Base-by-base conservation (phyloP, 2,888 invertebrate genomes). In the Orthosia incerta region DNA sequence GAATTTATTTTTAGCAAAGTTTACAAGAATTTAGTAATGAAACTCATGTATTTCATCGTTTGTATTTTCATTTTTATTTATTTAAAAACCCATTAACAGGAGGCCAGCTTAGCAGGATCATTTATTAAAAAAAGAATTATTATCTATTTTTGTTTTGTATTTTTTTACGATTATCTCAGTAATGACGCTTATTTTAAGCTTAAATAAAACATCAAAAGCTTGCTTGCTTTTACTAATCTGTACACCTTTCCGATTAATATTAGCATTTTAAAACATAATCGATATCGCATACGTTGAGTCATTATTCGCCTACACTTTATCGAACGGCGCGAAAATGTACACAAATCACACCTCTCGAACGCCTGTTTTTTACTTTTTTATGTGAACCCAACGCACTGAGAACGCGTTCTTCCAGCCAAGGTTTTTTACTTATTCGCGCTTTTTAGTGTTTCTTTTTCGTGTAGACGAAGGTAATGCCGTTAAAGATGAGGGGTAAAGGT, bases 271-370 rank as follows among this genome's bases (percentile, higher is more conserved):
- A 73, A 88, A 88, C 77, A 88, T 88, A 92, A 91, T 91, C 91
- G 92, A 93, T 93, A 94, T 92, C 91, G 89, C 88, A 89, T 88
- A 89, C 87, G 87, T 88, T 90, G 86, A 90, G 92, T 92, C 91
- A 93, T 91, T 91, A 91, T 93, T 93, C 92, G 91, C 89, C 88
- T 88, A 88, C 91, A 90, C 89, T 90, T 93, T 94, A 94, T 94
- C 92, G 92, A 87, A 84, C 86, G 90, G 93, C 90, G 94, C 91
- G 93, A 94, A 95, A 93, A 94, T 92, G 92, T 92, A 93, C 91
- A 95, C 95, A 95, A 95, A 95, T 95, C 95, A 94, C 95, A 94
- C 93, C 92, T 95, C 93, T 93, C 92, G 87, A 90, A 91, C 88
- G 86, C 81, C 66, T 78, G 76, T 76, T 88, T 91, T 90, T 31